Base-by-base conservation (phyloP, 2,797 vertebrate genomes). In the Myotis daubentonii region DNA sequence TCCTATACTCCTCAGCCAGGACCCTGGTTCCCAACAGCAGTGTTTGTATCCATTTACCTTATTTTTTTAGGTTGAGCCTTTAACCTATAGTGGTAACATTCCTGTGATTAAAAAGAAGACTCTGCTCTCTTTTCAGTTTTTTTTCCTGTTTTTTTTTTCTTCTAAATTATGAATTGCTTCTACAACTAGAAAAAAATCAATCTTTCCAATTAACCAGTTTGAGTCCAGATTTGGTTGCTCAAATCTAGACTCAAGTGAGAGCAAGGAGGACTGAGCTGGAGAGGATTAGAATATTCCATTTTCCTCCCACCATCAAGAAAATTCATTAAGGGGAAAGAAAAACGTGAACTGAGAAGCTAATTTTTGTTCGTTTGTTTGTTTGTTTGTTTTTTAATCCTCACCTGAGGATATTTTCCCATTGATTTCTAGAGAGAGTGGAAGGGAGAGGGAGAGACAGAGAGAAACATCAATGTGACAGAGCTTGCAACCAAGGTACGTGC, bases 81-180 rank as follows among this genome's bases (percentile, higher is more conserved):
- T 87, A 95, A 3, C 16, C 7, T 9, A 84, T 16, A 25, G 13
- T 68, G 44, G 6, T 23, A 81, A 72, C 15, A 83, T 4, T 9
- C 13, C 38, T 89, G 28, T 89, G 51, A 88, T 53, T 88, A 81
- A 84, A 79, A 87, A 51, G 9, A 80, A 80, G 9, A 23, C 38
- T n/a, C 4, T 53, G 49, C 12, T 23, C 7, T 17, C 11, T 79
- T 38, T 78, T 60, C 9, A 9, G 47, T 15, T 79, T 55, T 36
- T 1, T 1, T 15, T 22, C 28, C 19, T 30, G 0, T 9, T 47
- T 72, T 0, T 11, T 70, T 74, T 65, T 55, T 15, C n/a, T n/a
- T n/a, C n/a, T 4, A 6, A 41, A 33, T 44, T 70, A 53, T 25
- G 71, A 60, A 76, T 86, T 83, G 33, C 49, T 66, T 65, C 22